Evolutionary conservation across 2,113 vertebrate genomes (phyloP), one percentile per base, ranked within the genome.

Genomic region (Hystrix brachyura): DNA sequence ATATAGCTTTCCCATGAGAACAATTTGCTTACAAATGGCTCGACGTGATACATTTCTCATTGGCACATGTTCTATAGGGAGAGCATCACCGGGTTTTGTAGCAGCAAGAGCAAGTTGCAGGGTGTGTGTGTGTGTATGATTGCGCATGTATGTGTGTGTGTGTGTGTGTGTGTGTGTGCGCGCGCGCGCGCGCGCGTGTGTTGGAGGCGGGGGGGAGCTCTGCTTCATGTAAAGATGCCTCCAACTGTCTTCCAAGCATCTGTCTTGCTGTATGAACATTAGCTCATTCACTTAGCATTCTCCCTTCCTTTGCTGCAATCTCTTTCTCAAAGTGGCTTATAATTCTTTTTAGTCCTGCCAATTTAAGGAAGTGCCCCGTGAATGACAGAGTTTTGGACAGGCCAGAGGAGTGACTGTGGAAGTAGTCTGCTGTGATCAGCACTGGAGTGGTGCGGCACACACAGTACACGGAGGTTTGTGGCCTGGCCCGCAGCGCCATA

Each of bases 1-100:
- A 96, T 95, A 15, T 91, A 94, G 97, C 87, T 98, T 99, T 99
- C 98, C 98, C 98, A 98, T 98, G 98, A 98, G 98, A 99, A 99
- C 98, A 57, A 11, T 32, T 69, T 92, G 25, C 92, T 94, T 67
- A 21, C 85, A 71, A 91, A 84, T 7, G 55, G 97, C 38, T 90
- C 87, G 6, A 83, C 92, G 90, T 78, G 96, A 82, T 90, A 32
- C 78, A 84, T 34, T 27, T 7, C 79, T 95, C 15, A 53, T 21
- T 97, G 96, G 90, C 72, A 25, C 76, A 62, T 51, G 34, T 90
- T 29, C 48, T n/a, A 12, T 17, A 18, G 64, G 80, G 82, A 76
- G 43, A 78, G 53, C 62, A 91, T 81, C 59, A 46, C 43, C 34
- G 78, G 38, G 55, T 43, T 94, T 78, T 84, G 64, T 88, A 89